A percentile compares a stretch with the other conserved stretches of the same genome.
Conservation (phyloP, 2,113 vertebrate species). For the Neotoma lepida region DNA sequence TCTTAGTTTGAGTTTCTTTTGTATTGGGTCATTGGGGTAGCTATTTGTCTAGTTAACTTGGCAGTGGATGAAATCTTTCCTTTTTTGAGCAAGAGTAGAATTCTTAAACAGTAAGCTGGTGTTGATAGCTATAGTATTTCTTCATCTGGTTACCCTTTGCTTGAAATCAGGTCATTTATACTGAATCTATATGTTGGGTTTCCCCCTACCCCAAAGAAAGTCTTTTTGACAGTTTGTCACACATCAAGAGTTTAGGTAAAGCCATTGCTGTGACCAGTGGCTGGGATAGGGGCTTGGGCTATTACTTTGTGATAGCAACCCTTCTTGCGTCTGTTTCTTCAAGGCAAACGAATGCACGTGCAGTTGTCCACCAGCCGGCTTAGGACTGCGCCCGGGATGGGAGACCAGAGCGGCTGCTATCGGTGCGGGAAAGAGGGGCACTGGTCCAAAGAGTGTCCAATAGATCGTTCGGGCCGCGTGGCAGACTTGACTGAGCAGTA, state of each 20-base stretch:
- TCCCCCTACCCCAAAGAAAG: neutral
- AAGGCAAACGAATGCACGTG: slow-evolving; percentile 99
- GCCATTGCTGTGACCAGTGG: slow-evolving; percentile 59
- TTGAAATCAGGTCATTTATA: slow-evolving; percentile 38
- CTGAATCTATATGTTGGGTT: neutral
- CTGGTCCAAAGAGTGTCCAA: slow-evolving; percentile 99
- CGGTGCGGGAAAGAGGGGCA: slow-evolving; percentile 99
- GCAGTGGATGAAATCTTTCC: slow-evolving; percentile 13
- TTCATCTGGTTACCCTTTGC: slow-evolving; percentile 57
- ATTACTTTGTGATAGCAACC: slow-evolving; percentile 82
- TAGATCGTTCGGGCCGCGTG: slow-evolving; percentile 94
- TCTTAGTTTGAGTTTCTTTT: slow-evolving; percentile 39
- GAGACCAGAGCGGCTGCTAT: slow-evolving; percentile 99
- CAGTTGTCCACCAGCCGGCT: slow-evolving; percentile 99
- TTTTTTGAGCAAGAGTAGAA: slow-evolving; percentile 27
- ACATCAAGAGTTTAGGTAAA: slow-evolving; percentile 55
- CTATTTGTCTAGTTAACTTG: slow-evolving; percentile 42
- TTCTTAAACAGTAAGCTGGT: slow-evolving; percentile 28
- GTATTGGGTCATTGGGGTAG: neutral
- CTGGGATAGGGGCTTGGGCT: slow-evolving; percentile 76
- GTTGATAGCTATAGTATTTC: neutral
- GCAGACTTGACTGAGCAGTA: slow-evolving; percentile 92
- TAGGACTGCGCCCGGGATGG: slow-evolving; percentile 98
- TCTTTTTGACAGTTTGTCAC: slow-evolving; percentile 41
- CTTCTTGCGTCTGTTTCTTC: slow-evolving; percentile 93